Evolutionary conservation across 2,113 vertebrate genomes (phyloP).

Genomic region (Equus quagga): DNA sequence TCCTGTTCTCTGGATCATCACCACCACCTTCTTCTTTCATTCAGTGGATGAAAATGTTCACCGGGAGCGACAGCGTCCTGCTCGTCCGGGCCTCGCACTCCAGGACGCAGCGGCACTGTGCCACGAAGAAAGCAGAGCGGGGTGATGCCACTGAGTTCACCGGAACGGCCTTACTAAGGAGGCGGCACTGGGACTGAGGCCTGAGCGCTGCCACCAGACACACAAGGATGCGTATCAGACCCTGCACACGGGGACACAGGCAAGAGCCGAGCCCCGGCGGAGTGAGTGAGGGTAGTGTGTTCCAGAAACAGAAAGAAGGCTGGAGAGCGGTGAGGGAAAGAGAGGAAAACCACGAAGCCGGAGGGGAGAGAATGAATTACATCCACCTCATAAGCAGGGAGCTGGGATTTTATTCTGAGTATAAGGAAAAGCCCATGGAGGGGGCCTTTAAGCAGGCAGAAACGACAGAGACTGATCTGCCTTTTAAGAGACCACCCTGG

Average conservation of each 20-base stretch:
- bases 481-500: not conserved
- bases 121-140: not conserved
- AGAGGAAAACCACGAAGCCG: not conserved
- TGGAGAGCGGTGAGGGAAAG: not conserved
- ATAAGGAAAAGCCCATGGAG: not conserved
- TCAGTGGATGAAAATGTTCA: not conserved
- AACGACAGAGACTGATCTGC: not conserved
- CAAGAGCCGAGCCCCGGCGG: not conserved
- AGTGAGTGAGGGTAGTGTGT: not conserved
- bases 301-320: slow-evolving; percentile 15
- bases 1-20: not conserved
- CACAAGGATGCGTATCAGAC: not conserved
- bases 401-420: not conserved
- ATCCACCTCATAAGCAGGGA: not conserved
- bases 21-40: not conserved
- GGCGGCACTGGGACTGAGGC: not conserved
- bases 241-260: not conserved
- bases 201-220: not conserved
- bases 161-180: not conserved
- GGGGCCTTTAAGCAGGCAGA: not conserved
- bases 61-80: not conserved
- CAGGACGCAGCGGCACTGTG: not conserved
- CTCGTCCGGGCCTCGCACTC: not conserved
- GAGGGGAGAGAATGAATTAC: not conserved
- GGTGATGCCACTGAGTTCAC: not conserved